These are phyloP conservation scores for Hippocampus guttulatus DNA, from an alignment of 2,113 vertebrate genomes.

Conservation along the genomic window DNA sequence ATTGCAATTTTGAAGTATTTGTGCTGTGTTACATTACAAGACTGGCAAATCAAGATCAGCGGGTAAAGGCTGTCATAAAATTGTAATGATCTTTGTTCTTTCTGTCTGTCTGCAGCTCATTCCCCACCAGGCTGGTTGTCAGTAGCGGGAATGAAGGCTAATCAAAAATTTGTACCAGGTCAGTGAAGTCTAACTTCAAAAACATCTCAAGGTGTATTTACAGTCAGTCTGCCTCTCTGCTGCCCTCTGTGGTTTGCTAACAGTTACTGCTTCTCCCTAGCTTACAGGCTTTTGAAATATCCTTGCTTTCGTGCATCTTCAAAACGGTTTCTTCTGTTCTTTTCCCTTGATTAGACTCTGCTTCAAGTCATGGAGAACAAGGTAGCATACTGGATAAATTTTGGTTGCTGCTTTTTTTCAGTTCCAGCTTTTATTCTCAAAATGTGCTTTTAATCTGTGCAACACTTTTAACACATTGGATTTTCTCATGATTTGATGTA, in stretches of 20 bases:
- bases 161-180: constrained; percentile 80
- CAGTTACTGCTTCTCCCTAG: background rate
- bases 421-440: background rate
- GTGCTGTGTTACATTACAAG: too few species aligned
- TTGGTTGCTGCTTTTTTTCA: background rate
- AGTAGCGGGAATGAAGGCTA: constrained; percentile 83
- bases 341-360: constrained; percentile 70
- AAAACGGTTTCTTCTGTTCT: constrained; percentile 23
- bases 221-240: constrained; percentile 16
- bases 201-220: background rate
- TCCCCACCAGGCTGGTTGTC: constrained; percentile 84
- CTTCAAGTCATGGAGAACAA: constrained; percentile 70
- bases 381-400: constrained; percentile 57
- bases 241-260: constrained; percentile 33
- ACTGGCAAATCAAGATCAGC: too few species aligned
- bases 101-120: constrained; percentile 62
- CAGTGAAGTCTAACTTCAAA: constrained; percentile 44
- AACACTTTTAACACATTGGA: background rate
- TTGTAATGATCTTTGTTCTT: background rate
- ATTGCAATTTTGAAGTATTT: too few species aligned
- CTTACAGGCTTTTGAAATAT: constrained; percentile 10
- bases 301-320: constrained; percentile 31
- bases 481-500: background rate
- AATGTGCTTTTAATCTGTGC: background rate
- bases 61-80: background rate